Evolutionary conservation across 2,797 vertebrate species (phyloP).

Genomic region (Mormyrops attenuatus): DNA sequence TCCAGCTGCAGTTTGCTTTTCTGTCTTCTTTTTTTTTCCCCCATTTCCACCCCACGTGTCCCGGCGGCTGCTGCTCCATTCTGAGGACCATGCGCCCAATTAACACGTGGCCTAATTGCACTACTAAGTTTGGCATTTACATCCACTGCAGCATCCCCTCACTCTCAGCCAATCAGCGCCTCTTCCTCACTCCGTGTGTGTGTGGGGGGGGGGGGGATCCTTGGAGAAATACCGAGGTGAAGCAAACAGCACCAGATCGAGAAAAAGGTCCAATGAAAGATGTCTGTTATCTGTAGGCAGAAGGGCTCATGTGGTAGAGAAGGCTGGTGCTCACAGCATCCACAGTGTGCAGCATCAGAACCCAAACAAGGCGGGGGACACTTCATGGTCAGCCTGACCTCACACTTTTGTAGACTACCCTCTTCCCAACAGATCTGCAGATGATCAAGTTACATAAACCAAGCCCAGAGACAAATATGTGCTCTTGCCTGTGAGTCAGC

Average conservation of each 20-base stretch:
- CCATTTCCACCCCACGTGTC: neutral
- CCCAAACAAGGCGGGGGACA: neutral
- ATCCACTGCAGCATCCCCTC: slow-evolving; percentile 48
- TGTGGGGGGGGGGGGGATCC: neutral
- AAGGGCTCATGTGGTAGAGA: neutral
- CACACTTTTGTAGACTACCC: neutral
- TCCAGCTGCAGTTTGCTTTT: neutral
- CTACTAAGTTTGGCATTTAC: slow-evolving; percentile 63
- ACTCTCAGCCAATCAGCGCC: neutral
- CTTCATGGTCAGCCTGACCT: neutral
- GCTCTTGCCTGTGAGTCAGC: neutral
- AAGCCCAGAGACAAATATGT: neutral
- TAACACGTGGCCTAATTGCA: slow-evolving; percentile 69
- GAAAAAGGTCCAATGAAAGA: neutral
- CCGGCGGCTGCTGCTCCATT: slow-evolving; percentile 42
- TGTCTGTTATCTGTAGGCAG: neutral
- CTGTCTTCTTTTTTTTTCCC: neutral
- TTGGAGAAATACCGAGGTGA: slow-evolving; percentile 1
- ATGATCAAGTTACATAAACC: neutral
- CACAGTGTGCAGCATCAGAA: neutral
- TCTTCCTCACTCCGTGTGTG: neutral
- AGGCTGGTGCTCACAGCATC: neutral
- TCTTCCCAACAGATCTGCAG: neutral
- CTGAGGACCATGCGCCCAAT: slow-evolving; percentile 61
- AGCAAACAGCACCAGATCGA: neutral